Percentiles rank a stretch among this genome's conserved stretches.
Evolutionary conservation across 2,797 vertebrate genomes (phyloP).

Genomic region (Clarias pachynema): DNA sequence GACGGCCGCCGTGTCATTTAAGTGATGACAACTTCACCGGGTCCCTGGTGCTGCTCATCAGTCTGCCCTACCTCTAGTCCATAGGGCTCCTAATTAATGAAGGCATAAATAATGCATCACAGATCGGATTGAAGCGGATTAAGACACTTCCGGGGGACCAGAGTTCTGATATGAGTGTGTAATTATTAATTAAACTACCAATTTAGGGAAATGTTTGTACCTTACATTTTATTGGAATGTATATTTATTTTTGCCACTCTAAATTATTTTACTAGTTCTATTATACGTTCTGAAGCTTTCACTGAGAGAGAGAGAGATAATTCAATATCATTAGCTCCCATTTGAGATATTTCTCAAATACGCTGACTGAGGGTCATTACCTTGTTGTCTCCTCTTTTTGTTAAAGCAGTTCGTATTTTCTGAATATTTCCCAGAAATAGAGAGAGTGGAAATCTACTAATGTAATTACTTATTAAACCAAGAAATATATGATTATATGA

Average conservation of each 20-base stretch:
- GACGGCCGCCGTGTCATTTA: background rate
- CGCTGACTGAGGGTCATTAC: too few relatives aligned
- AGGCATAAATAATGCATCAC: conserved; percentile 65
- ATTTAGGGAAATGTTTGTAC: background rate
- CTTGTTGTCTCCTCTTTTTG: background rate
- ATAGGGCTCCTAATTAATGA: conserved; percentile 42
- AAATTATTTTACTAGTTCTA: background rate
- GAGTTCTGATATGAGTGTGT: conserved; percentile 5
- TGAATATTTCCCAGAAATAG: background rate
- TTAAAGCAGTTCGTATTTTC: background rate
- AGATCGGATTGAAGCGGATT: conserved; percentile 60
- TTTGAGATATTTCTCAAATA: background rate
- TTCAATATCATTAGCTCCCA: background rate
- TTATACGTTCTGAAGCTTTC: too few relatives aligned
- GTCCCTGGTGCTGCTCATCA: conserved; percentile 28
- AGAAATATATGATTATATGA: background rate
- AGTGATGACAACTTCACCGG: background rate
- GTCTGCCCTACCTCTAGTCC: conserved; percentile 6
- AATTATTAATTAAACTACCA: background rate
- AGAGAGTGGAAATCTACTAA: background rate
- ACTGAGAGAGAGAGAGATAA: background rate
- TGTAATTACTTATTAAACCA: background rate
- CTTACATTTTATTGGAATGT: background rate
- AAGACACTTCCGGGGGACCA: background rate
- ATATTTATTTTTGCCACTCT: background rate